Percentiles rank a stretch among this genome's conserved stretches.
phyloP scores from a whole-genome alignment of 23 tunicate genomes.

The Styela clava region DNA sequence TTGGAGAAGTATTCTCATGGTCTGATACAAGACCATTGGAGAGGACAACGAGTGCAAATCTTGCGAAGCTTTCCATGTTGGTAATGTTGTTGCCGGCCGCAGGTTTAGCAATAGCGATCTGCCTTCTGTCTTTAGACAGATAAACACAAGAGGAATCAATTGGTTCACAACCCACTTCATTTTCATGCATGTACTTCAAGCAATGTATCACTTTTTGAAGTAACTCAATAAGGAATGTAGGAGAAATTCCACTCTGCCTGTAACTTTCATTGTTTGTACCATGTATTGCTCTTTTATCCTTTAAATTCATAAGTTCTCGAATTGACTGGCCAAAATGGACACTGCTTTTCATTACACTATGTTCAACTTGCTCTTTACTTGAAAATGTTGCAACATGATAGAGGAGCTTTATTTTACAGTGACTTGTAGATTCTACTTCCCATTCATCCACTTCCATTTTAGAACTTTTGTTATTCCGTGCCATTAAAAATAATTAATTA shows the following conservation, averaged over 20 bases:
- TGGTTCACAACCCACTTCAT: neutral
- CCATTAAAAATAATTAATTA: no score
- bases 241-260: neutral
- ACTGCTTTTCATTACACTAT: neutral
- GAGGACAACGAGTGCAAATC: neutral
- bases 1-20: neutral
- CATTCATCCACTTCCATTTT: no score
- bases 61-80: neutral
- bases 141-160: neutral
- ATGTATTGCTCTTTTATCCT: neutral
- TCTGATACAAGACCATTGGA: neutral
- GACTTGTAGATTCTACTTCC: neutral
- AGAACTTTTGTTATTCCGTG: no score
- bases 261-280: neutral
- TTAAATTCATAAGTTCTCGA: neutral
- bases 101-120: neutral
- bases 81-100: neutral
- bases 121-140: neutral
- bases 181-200: neutral
- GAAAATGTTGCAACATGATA: neutral
- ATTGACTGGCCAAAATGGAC: neutral
- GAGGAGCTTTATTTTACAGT: neutral
- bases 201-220: neutral
- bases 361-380: neutral
- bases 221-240: neutral